A percentile compares a stretch with the other conserved stretches of the same genome.
phyloP scores from a whole-genome alignment of 2,113 vertebrate genomes.

The Pungitius pungitius region DNA sequence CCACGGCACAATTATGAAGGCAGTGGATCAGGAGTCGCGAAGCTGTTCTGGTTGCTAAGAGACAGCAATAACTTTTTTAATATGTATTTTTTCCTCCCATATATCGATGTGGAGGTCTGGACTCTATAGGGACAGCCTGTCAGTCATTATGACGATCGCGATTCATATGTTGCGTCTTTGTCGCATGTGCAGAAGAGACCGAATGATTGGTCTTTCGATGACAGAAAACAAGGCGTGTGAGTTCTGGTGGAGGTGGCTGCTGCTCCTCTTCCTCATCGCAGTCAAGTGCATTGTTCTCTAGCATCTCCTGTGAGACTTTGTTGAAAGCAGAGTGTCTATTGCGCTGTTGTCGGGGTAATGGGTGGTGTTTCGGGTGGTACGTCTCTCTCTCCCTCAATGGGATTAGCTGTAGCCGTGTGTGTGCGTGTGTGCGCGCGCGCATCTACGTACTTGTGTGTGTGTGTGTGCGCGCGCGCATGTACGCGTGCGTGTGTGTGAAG shows the following conservation, averaged over 20 bases:
- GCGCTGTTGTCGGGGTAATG: constrained; percentile 1
- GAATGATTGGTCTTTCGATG: constrained; percentile 32
- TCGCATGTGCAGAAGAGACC: neutral
- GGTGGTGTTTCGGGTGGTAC: constrained; percentile 48
- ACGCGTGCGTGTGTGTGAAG: constrained; percentile 36
- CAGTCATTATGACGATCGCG: constrained; percentile 37
- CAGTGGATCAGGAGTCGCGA: constrained; percentile 66
- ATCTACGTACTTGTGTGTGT: no score
- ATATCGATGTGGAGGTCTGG: constrained; percentile 66
- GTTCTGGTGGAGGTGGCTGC: neutral
- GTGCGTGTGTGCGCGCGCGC: neutral
- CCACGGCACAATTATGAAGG: constrained; percentile 69
- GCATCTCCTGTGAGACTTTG: constrained; percentile 18
- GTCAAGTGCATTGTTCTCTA: constrained; percentile 12
- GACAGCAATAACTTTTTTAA: constrained; percentile 72
- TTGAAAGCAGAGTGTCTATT: constrained; percentile 12
- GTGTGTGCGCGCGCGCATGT: neutral
- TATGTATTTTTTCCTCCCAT: constrained; percentile 47
- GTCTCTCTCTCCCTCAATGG: constrained; percentile 23
- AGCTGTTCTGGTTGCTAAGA: constrained; percentile 75
- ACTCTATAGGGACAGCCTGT: constrained; percentile 47
- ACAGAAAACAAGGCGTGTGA: constrained; percentile 15
- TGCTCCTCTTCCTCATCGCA: neutral
- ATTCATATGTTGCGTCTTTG: neutral
- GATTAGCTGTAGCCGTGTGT: constrained; percentile 56